phyloP scores from a whole-genome alignment of 2,113 vertebrate species.

The Phoenicopterus ruber region DNA sequence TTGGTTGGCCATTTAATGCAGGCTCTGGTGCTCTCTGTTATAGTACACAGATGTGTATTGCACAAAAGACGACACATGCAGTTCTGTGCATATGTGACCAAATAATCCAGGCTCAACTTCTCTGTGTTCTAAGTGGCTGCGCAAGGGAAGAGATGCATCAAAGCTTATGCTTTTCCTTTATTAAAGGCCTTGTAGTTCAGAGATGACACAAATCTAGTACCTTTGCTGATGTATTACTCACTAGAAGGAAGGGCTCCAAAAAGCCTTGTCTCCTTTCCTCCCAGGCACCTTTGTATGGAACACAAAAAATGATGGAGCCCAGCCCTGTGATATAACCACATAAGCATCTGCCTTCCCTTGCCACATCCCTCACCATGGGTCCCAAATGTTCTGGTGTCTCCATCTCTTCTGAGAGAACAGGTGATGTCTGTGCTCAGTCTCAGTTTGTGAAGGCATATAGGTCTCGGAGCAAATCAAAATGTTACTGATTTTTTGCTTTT shows the following conservation, averaged over 20 bases:
- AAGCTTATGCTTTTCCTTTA: background rate
- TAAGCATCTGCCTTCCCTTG: background rate
- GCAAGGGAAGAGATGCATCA: background rate
- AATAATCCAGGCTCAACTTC: background rate
- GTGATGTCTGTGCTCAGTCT: background rate
- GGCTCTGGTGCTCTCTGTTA: background rate
- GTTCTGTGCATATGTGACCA: background rate
- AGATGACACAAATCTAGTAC: background rate
- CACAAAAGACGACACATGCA: background rate
- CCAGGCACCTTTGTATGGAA: background rate
- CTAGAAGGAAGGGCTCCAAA: background rate
- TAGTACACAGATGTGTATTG: background rate
- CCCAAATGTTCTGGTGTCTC: background rate
- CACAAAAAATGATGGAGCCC: background rate
- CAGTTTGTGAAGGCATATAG: background rate
- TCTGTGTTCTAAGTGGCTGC: background rate
- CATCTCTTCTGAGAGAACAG: background rate
- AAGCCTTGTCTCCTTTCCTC: background rate
- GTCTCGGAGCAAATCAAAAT: background rate
- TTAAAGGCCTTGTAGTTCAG: background rate
- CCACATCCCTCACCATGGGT: background rate
- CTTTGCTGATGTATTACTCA: background rate
- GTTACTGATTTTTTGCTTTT: background rate
- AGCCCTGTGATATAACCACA: background rate
- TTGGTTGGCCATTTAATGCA: background rate